These are phyloP conservation scores for Amphipyra tragopoginis DNA, from an alignment of 2,888 invertebrate genomes.

Conservation along the genomic window DNA sequence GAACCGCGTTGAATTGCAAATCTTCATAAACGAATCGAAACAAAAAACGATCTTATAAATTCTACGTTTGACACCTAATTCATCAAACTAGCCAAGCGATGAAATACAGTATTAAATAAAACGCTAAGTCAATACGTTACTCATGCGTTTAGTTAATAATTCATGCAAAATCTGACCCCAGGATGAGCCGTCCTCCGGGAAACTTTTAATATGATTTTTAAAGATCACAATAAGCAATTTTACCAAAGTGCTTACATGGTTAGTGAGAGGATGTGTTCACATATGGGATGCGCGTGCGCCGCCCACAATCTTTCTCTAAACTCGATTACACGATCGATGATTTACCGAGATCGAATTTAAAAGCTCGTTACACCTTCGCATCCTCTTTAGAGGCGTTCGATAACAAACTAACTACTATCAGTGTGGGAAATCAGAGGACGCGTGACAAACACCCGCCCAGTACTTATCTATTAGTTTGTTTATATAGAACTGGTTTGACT, in stretches of 20 bases:
- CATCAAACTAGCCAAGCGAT: conserved; percentile 72
- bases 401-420: conserved; percentile 63
- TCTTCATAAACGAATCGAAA: conserved; percentile 58
- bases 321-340: conserved; percentile 88
- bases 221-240: conserved; percentile 68
- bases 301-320: conserved; percentile 87
- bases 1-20: conserved; percentile 75
- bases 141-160: conserved; percentile 67
- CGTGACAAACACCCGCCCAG: conserved; percentile 62
- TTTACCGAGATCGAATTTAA: conserved; percentile 88
- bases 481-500: conserved; percentile 60
- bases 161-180: conserved; percentile 83
- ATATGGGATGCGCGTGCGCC: conserved; percentile 82
- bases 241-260: conserved; percentile 71
- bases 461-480: conserved; percentile 58
- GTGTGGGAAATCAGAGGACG: conserved; percentile 67
- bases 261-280: conserved; percentile 83
- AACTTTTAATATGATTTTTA: conserved; percentile 60
- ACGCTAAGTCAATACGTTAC: conserved; percentile 47
- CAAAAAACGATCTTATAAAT: conserved; percentile 62
- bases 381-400: conserved; percentile 70
- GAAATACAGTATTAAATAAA: conserved; percentile 47
- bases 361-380: conserved; percentile 81
- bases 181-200: conserved; percentile 85
- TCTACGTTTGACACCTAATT: conserved; percentile 70